Conservation (phyloP, 2,113 vertebrate genomes). For the Platanista minor region DNA sequence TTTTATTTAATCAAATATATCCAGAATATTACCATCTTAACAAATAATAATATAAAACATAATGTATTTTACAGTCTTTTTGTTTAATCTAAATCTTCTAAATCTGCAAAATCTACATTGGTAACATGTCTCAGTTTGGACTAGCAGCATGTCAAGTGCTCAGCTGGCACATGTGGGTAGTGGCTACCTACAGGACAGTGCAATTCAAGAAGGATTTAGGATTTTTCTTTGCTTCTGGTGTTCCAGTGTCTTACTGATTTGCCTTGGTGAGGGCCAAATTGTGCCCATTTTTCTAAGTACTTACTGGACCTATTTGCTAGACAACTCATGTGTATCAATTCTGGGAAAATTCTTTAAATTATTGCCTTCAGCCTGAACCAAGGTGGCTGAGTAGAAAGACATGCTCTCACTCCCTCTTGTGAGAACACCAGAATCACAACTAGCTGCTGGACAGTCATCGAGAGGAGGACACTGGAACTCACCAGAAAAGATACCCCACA, state of each 20-base stretch:
- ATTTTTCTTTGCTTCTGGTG: neutral
- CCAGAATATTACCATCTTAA: neutral
- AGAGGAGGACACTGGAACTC: too few species aligned
- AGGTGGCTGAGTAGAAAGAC: too few species aligned
- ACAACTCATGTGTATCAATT: neutral
- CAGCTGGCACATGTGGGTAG: accelerated
- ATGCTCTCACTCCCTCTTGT: too few species aligned
- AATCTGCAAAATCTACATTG: neutral
- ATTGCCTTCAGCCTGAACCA: neutral
- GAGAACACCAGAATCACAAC: too few species aligned
- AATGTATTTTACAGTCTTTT: neutral
- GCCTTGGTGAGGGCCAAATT: neutral
- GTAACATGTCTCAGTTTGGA: neutral
- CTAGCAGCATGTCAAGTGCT: neutral
- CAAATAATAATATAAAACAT: neutral
- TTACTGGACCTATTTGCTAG: neutral
- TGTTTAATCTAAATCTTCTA: neutral
- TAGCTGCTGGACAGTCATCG: too few species aligned
- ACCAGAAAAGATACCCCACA: too few species aligned
- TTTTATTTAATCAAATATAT: neutral
- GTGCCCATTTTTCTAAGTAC: neutral
- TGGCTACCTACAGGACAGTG: too few species aligned
- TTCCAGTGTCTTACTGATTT: neutral
- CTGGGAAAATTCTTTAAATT: neutral
- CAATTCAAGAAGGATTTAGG: neutral